Evolutionary conservation across 2,113 vertebrate genomes (phyloP).

Genomic region (Centropus unirufus): DNA sequence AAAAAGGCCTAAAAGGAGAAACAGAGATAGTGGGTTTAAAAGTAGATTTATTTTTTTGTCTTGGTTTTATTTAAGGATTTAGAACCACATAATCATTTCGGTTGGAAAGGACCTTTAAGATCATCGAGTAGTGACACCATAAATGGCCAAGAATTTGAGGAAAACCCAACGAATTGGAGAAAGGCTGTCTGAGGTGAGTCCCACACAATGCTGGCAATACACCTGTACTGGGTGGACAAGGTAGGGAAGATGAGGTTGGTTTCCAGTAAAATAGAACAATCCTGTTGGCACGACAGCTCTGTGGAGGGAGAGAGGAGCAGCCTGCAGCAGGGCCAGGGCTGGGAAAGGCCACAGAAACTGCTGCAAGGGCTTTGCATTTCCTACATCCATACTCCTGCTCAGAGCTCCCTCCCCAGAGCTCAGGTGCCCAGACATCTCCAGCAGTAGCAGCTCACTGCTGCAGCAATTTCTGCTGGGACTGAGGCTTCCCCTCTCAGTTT

Average conservation of each 20-base stretch:
- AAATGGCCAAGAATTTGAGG: background rate
- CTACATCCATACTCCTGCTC: background rate
- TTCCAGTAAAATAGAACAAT: background rate
- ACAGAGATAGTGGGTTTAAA: background rate
- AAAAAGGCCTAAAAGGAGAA: background rate
- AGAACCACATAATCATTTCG: too few species aligned
- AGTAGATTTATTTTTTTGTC: background rate
- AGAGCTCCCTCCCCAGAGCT: background rate
- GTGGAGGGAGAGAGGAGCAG: background rate
- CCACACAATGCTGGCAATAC: rapidly evolving
- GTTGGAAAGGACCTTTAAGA: too few species aligned
- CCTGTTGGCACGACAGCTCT: background rate
- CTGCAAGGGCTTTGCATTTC: background rate
- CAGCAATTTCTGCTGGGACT: background rate
- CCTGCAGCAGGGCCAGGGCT: background rate
- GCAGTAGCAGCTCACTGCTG: background rate
- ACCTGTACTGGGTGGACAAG: background rate
- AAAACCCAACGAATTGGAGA: background rate
- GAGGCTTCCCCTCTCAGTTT: background rate
- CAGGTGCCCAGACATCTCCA: background rate
- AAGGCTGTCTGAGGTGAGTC: background rate
- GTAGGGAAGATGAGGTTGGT: background rate
- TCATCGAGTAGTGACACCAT: too few species aligned
- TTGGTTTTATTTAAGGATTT: background rate
- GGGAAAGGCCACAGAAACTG: background rate